Base-by-base conservation (phyloP, 2,888 invertebrate genomes). In the Cryptocephalus primarius region DNA sequence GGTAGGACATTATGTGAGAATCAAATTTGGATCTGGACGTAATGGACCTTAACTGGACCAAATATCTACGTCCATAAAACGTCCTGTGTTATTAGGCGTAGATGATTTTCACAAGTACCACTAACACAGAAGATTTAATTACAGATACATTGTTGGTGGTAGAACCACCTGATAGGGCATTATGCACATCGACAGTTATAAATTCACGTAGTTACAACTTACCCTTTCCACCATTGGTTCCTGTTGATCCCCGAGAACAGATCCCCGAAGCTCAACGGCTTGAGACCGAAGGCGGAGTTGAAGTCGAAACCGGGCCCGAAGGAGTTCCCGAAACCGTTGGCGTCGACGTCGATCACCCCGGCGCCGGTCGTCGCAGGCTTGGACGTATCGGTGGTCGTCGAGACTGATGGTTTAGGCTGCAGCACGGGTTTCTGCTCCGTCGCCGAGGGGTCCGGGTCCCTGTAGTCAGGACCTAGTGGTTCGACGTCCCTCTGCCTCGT, bases 401-500 rank as follows among this genome's bases (percentile, higher is more conserved):
- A 3, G 4, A 11, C 9, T 12, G n/a, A 13, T 2, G 58, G 54
- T 47, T 60, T 61, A 1, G 60, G 57, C 14, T 59, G 51, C 10
- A 62, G 45, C 2, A 60, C 56, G 6, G 59, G 57, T 44, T 54
- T 49, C 42, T 64, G 61, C 14, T 62, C 60, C 22, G 56, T 55
- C 31, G 54, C 56, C 11, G 55, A 45, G 6, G 52, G 44, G 14
- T 42, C 44, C 9, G 66, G 65, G 45, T 67, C 66, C 47, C 58
- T 61, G 53, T 61, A 68, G 46, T 66, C 62, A 1, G 65, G 65
- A 4, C 53, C 59, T 8, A 67, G 52, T n/a, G 61, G 62, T 56
- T 68, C 68, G 1, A 65, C 57, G 33, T 66, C 66, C 42, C 52
- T 47, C 32, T 48, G 33, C 12, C 32, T 36, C 34, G 33, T 6